Percentiles rank a stretch among this genome's conserved stretches.
phyloP scores from a whole-genome alignment of 2,888 invertebrate genomes.

The Tetragonisca angustula region DNA sequence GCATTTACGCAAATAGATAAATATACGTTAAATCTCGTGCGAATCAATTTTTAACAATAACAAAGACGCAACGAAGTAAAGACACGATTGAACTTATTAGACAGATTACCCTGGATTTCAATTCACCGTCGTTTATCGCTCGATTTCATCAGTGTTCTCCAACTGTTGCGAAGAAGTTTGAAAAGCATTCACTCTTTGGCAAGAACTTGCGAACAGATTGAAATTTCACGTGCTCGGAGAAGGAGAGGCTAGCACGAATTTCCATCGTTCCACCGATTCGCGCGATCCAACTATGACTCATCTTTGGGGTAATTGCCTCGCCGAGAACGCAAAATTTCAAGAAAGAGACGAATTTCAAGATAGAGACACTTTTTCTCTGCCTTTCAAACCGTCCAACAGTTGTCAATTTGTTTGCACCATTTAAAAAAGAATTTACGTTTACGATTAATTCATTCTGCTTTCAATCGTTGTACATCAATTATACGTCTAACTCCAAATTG shows the following conservation, averaged over 20 bases:
- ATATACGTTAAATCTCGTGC: neutral
- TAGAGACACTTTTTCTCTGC: neutral
- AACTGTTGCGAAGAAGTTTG: conserved; percentile 29
- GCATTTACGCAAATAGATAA: neutral
- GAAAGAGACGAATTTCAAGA: neutral
- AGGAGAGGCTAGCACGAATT: neutral
- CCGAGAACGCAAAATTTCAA: conserved; percentile 7
- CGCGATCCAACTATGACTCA: conserved; percentile 32
- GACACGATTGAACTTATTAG: neutral
- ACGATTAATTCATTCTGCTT: neutral
- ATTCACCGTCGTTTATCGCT: conserved; percentile 7
- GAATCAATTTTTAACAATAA: neutral
- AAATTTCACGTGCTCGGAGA: conserved; percentile 28
- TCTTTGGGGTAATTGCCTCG: neutral
- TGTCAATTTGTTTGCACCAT: neutral
- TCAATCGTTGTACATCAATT: neutral
- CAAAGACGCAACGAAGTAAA: neutral
- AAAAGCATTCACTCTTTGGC: conserved; percentile 27
- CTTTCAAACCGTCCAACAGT: neutral
- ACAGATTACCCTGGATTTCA: neutral
- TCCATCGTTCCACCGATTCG: neutral
- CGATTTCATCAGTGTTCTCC: conserved; percentile 15
- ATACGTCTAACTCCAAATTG: neutral
- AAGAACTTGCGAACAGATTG: conserved; percentile 40
- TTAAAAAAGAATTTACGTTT: neutral